phyloP scores from a whole-genome alignment of 37 sponge, comb jelly and placozoan species.

The Halichondria panicea region DNA sequence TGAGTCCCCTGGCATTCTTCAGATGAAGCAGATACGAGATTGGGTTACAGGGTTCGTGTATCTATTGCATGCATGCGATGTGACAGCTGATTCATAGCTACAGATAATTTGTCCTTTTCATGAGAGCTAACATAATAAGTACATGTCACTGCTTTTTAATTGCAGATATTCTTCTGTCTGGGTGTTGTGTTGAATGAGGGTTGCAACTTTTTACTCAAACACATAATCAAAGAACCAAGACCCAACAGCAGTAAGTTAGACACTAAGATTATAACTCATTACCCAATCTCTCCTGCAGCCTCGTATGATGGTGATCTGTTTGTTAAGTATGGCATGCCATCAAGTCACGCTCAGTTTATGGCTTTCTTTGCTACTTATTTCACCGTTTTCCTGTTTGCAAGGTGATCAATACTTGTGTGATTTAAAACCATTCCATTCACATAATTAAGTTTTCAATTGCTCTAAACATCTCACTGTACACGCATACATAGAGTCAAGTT shows the following conservation, averaged over 20 bases:
- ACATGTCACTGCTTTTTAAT: no score
- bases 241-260: slow-evolving; percentile 56
- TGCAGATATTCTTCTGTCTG: slow-evolving; percentile 41
- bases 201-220: slow-evolving; percentile 69
- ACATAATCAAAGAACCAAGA: slow-evolving; percentile 76
- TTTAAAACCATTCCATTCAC: not conserved
- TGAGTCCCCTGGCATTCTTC: slow-evolving; percentile 18
- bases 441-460: not conserved
- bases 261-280: not conserved
- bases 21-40: no score
- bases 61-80: not conserved
- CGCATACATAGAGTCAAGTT: slow-evolving; percentile 12
- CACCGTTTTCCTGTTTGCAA: slow-evolving; percentile 62
- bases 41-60: no score
- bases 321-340: slow-evolving; percentile 93
- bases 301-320: slow-evolving; percentile 39
- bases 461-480: not conserved
- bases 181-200: slow-evolving; percentile 81
- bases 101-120: no score
- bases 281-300: not conserved
- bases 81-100: no score
- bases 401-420: slow-evolving; percentile 26
- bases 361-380: slow-evolving; percentile 88
- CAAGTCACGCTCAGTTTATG: slow-evolving; percentile 94
- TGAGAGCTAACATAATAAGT: no score